phyloP scores from a whole-genome alignment of 2,888 invertebrate genomes.

The Pantelozetes paolii region DNA sequence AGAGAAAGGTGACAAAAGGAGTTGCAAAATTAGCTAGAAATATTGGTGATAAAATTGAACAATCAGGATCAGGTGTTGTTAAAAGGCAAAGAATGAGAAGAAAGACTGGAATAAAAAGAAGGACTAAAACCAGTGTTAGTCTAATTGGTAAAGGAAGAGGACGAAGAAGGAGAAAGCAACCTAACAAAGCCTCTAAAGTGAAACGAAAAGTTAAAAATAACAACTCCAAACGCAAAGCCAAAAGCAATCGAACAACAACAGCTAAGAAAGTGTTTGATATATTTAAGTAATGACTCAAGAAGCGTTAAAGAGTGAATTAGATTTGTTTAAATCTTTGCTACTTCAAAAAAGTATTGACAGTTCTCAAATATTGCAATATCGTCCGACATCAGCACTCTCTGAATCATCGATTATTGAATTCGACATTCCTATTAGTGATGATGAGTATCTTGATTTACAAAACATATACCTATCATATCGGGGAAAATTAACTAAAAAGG shows the following conservation, averaged over 20 bases:
- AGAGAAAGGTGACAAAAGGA: not conserved
- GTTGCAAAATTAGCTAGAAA: not conserved
- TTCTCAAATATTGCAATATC: not conserved
- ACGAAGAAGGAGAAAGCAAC: no score
- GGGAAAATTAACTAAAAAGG: not conserved
- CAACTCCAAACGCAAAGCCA: no score
- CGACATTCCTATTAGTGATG: not conserved
- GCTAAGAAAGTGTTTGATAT: no score
- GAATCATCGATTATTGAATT: not conserved
- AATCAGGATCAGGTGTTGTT: not conserved
- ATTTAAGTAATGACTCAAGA: no score
- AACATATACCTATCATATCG: not conserved
- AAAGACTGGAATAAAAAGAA: no score
- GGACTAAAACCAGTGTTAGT: no score
- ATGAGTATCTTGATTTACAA: not conserved
- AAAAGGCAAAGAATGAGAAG: not conserved
- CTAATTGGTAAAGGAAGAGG: no score
- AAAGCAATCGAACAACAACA: no score
- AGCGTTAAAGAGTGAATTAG: not conserved
- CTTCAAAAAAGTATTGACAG: conserved; percentile 11
- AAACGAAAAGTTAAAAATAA: no score
- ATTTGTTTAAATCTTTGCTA: not conserved
- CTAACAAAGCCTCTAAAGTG: no score
- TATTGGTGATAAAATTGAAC: not conserved
- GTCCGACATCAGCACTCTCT: not conserved